These are phyloP conservation scores for Ephialtes manifestator DNA, from an alignment of 2,888 invertebrate genomes.

Conservation along the genomic window DNA sequence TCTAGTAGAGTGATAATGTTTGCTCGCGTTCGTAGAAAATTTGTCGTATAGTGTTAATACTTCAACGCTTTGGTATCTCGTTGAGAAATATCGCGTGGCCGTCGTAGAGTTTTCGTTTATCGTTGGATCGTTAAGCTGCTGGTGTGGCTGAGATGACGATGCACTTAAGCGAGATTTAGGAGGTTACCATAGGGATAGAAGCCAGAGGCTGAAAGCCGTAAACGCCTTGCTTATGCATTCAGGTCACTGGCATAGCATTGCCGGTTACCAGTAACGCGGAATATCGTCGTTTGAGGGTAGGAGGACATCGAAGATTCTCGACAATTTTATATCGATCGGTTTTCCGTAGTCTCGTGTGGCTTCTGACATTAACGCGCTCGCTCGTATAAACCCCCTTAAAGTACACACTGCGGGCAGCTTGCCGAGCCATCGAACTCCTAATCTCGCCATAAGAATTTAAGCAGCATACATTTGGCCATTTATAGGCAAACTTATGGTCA, in stretches of 20 bases:
- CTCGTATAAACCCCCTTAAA: constrained; percentile 9
- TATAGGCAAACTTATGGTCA: not conserved
- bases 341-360: constrained; percentile 1
- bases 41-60: constrained; percentile 4
- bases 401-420: not conserved
- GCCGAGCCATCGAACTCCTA: not conserved
- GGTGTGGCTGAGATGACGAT: constrained; percentile 46
- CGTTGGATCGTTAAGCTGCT: constrained; percentile 33
- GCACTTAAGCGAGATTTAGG: constrained; percentile 66
- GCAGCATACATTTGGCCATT: not conserved
- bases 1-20: not conserved
- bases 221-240: constrained; percentile 57
- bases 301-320: constrained; percentile 25
- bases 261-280: not conserved
- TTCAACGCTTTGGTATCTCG: not conserved
- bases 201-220: constrained; percentile 1
- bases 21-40: not conserved
- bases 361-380: constrained; percentile 5
- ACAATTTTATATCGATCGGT: constrained; percentile 46
- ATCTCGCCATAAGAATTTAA: constrained; percentile 18
- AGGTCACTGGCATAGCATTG: constrained; percentile 50
- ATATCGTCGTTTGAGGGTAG: not conserved
- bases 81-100: constrained; percentile 39
- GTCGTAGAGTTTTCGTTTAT: constrained; percentile 56
- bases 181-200: constrained; percentile 1